phyloP scores from a whole-genome alignment of 1,140 invertebrate genomes.

The Chionoecetes opilio region DNA sequence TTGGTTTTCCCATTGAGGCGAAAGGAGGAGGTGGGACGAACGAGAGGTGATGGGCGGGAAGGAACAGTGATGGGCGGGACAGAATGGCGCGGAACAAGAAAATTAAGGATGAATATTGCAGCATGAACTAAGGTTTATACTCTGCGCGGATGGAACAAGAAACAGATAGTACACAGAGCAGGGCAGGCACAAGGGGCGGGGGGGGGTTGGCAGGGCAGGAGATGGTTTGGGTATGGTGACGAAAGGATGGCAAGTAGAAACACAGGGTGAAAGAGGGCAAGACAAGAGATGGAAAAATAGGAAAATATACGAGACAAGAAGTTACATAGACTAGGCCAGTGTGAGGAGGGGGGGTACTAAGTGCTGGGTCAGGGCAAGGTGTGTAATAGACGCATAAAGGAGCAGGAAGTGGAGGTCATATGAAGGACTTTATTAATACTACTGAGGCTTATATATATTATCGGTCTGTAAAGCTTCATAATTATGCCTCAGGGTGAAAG shows the following conservation, averaged over 20 bases:
- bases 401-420: no score
- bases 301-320: not conserved
- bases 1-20: not conserved
- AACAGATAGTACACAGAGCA: not conserved
- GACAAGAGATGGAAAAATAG: not conserved
- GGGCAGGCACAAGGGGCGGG: not conserved
- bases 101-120: not conserved
- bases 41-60: no score
- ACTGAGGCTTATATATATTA: no score
- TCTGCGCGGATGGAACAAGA: not conserved
- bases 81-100: not conserved
- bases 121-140: not conserved
- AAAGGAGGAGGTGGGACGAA: not conserved
- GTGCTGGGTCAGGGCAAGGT: no score
- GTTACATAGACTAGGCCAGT: no score
- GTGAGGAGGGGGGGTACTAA: no score
- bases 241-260: not conserved
- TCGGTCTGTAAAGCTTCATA: no score
- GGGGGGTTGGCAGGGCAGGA: not conserved
- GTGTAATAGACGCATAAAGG: no score
- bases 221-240: not conserved
- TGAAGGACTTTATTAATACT: no score
- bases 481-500: no score
- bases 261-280: not conserved
- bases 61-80: not conserved